Evolutionary conservation across 2,113 vertebrate genomes (phyloP), one percentile per base, ranked within the genome.

Genomic region (Delphinus delphis): DNA sequence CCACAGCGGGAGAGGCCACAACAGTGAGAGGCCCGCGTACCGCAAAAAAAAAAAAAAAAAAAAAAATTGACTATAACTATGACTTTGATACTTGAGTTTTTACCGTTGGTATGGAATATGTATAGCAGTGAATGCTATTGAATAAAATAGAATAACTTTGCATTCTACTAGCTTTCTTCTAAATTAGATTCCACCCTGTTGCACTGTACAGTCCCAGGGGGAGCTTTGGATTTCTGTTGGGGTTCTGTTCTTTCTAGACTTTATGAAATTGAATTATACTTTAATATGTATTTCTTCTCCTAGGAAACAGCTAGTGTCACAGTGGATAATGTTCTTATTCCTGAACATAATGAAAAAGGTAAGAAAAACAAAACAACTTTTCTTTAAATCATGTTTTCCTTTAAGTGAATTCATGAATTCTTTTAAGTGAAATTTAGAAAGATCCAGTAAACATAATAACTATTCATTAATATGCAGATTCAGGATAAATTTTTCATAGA

Each of bases 401-500:
- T 88, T 97, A 87, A 58, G 76, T 96, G 58, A 96, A 36, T 13
- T 21, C 86, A 97, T 79, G 76, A 79, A 79, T 81, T 96, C 90
- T 84, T 73, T 90, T 97, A 87, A 58, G 68, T 96, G 53, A 96
- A 33, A 9, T 21, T 91, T 97, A 95, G 96, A 96, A 90, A 95
- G 86, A 84, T 25, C 38, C 93, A 97, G 23, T 83, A 62, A 88
- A 31, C 20, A 70, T 60, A 62, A 20, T 58, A 63, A 60, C 33
- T 90, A 81, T 97, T 97, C 38, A 33, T 94, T 98, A 90, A 67
- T 90, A 96, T 76, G 23, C n/a, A 98, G 83, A 96, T 97, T 97
- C 63, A 96, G 90, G 96, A 63, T 97, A 94, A 94, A 96, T 96
- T 90, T 98, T 96, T 97, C 83, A 95, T 97, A 97, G 95, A 65